Evolutionary conservation across 2,888 invertebrate species (phyloP), one percentile per base, ranked within the genome.

Genomic region (Mesoligia furuncula): DNA sequence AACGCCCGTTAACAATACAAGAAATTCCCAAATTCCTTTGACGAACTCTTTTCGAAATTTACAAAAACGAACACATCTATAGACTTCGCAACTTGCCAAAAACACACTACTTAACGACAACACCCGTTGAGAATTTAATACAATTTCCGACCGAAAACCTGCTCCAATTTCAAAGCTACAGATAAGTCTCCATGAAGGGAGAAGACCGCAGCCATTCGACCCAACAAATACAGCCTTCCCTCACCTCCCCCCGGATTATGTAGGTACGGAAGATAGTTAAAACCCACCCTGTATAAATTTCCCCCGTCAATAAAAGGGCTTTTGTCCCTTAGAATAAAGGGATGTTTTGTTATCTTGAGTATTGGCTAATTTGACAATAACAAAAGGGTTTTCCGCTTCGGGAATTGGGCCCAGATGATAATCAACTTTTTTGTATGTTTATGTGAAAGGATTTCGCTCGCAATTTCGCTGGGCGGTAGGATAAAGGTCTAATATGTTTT

Each of bases 291-390:
- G 95, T 95, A 95, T 95, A 95, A 95, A 96, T 96, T 95, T 93
- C 88, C 90, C 88, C 91, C 96, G 95, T 96, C 96, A 96, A 96
- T 96, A 96, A 95, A 95, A 93, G 94, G 94, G 93, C 94, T 94
- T 94, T 96, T 96, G 95, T 96, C 94, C 95, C 93, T 94, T 92
- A 77, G 76, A 78, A 91, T 90, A 94, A 96, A 95, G 95, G 96
- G 95, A 92, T 95, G 96, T 96, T 96, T 96, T 96, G 96, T 96
- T 96, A 96, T 96, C 96, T 96, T 96, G 96, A 96, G 96, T 95
- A 96, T 96, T 95, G 96, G 93, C 95, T 96, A 96, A 96, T 96
- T 96, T 96, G 96, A 95, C 96, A 96, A 96, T 95, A 96, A 96
- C 96, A 96, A 96, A 96, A 95, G 95, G 95, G 93, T 90, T 92